phyloP scores from a whole-genome alignment of 2,888 invertebrate genomes.

The Macropis europaea region DNA sequence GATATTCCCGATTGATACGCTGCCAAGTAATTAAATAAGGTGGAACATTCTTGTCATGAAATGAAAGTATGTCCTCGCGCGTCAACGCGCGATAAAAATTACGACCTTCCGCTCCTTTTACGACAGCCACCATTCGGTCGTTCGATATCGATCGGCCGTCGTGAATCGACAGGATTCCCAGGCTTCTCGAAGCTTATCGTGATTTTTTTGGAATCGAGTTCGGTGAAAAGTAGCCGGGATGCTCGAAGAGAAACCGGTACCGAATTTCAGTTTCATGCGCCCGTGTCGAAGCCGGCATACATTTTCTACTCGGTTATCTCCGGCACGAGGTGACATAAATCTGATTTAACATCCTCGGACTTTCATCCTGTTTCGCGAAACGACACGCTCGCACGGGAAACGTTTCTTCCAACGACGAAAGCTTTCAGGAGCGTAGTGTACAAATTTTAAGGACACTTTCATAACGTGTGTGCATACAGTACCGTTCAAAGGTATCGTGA shows the following conservation, averaged over 20 bases:
- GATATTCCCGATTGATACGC: too few species aligned
- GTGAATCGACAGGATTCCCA: neutral
- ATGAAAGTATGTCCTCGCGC: neutral
- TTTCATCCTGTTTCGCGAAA: neutral
- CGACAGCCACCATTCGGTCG: neutral
- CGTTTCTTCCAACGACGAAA: neutral
- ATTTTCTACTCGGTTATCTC: slow-evolving; percentile 3
- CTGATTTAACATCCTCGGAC: neutral
- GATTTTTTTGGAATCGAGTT: neutral
- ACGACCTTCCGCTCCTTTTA: neutral
- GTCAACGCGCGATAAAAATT: neutral
- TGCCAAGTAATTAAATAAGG: too few species aligned
- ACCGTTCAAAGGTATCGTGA: too few species aligned
- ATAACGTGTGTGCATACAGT: neutral
- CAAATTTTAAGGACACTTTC: slow-evolving; percentile 5
- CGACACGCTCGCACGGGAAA: neutral
- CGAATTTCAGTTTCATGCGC: neutral
- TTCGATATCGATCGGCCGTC: neutral
- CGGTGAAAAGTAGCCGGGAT: neutral
- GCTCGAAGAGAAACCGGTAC: neutral
- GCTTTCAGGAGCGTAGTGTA: neutral
- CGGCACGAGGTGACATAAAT: neutral
- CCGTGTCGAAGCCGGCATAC: neutral
- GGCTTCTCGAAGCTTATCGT: neutral
- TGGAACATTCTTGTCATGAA: too few species aligned